Evolutionary conservation across 2,113 vertebrate genomes (phyloP).

Genomic region (Mirounga angustirostris): DNA sequence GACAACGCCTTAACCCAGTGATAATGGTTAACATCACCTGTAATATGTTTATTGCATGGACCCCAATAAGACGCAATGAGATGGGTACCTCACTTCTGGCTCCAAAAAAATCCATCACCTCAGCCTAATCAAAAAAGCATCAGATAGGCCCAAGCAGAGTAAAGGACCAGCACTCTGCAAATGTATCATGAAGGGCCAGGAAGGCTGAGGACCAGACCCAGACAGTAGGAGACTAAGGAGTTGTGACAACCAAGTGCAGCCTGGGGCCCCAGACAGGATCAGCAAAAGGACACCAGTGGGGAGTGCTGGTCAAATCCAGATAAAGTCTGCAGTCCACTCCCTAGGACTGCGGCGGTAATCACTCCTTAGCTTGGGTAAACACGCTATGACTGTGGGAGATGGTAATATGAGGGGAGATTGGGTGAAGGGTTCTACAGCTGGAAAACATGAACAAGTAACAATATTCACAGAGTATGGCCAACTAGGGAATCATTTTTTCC

Average conservation of each 20-base stretch:
- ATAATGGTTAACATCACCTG: background rate
- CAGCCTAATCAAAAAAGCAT: background rate
- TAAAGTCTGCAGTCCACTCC: background rate
- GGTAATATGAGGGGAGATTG: background rate
- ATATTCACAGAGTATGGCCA: background rate
- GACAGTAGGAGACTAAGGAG: background rate
- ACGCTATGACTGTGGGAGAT: too few species aligned
- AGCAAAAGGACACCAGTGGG: background rate
- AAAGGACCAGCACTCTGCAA: background rate
- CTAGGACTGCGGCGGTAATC: fast-evolving
- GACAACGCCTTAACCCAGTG: background rate
- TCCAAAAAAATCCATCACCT: background rate
- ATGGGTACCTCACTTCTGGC: background rate
- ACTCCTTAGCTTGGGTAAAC: background rate
- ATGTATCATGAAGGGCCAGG: background rate
- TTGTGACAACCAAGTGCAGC: background rate
- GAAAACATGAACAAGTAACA: background rate
- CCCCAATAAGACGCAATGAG: background rate
- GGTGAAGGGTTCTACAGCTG: background rate
- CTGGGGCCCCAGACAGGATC: background rate
- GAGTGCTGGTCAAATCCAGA: background rate
- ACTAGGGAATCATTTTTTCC: background rate
- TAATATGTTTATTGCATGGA: background rate
- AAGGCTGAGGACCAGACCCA: background rate
- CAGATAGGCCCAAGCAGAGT: background rate